Base-by-base conservation (phyloP, 2,113 vertebrate species). In the Oncorhynchus gorbuscha region DNA sequence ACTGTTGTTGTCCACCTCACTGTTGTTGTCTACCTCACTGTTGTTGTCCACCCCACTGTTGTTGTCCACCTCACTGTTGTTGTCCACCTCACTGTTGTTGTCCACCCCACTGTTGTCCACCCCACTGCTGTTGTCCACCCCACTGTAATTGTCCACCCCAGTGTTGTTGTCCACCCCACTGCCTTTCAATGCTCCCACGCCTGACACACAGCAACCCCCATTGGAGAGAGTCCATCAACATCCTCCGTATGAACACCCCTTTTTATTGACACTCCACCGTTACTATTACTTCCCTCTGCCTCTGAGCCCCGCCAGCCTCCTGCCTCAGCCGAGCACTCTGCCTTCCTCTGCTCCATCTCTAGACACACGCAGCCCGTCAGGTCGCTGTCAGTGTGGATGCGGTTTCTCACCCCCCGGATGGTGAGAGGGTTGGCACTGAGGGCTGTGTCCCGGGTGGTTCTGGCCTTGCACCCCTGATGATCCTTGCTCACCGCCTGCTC, bases 271-370 rank as follows among this genome's bases (percentile, higher is more conserved):
- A 18, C 5, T 8, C 49, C 30, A 1, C 69, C 4, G 9, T 39
- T 78, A 26, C 71, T 68, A 0, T 18, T 55, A 55, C 51, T 18
- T 18, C 77, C 74, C 62, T 75, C 79, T 9, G 51, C 73, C 30
- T 66, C 70, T 1, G 74, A 78, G 9, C 39, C 39, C 39, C 9
- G 39, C 39, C 8, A 45, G 39, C 39, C 39, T 45, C 39, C 39
- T 11, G 1, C 49, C 62, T 81, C 76, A 39, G 3, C 58, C 2
- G 51, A 62, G 6, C 0, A 64, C 39, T 58, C 73, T 7, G 24
- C 48, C n/a, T n/a, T 79, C 62, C 74, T 70, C 35, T 73, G 76
- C 76, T 81, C 82, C 76, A 84, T 85, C 72, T 85, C 84, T 35
- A 86, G 72, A 12, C 74, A 48, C 32, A 82, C 80, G 6, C 72